phyloP scores from a whole-genome alignment of 2,797 vertebrate genomes.

The Onychomys arenicola region DNA sequence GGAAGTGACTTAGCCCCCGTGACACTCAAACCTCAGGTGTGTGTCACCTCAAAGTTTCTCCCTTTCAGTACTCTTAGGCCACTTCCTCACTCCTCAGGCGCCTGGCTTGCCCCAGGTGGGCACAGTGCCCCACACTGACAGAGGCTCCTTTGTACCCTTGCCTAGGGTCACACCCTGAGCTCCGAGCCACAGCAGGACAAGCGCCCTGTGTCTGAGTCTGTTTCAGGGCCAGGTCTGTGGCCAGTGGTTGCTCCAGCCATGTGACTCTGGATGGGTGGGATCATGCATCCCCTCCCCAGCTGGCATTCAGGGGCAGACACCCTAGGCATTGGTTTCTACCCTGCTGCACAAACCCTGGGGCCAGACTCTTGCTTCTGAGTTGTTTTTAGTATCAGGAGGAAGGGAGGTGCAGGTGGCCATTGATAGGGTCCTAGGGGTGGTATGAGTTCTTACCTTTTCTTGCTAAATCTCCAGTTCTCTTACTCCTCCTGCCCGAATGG shows the following conservation, averaged over 20 bases:
- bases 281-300: background rate
- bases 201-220: conserved; percentile 67
- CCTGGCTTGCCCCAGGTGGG: conserved; percentile 56
- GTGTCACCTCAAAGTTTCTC: background rate
- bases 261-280: background rate
- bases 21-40: background rate
- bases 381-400: background rate
- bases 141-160: conserved; percentile 77
- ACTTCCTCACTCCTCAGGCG: background rate
- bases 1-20: background rate
- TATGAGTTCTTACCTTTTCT: background rate
- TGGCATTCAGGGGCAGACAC: background rate
- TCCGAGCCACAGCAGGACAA: conserved; percentile 53
- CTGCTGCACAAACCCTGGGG: background rate
- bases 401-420: background rate
- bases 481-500: background rate
- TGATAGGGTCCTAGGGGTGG: background rate
- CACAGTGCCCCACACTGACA: conserved; percentile 42
- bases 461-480: background rate
- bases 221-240: conserved; percentile 45
- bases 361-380: background rate
- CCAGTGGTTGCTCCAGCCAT: background rate
- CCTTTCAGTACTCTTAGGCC: background rate
- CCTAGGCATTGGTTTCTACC: background rate
- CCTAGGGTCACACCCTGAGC: conserved; percentile 69